Percentiles rank a stretch among this genome's conserved stretches.
These are phyloP conservation scores for Drosophila maculinotata DNA, from an alignment of 2,888 invertebrate species.

Conservation along the genomic window DNA sequence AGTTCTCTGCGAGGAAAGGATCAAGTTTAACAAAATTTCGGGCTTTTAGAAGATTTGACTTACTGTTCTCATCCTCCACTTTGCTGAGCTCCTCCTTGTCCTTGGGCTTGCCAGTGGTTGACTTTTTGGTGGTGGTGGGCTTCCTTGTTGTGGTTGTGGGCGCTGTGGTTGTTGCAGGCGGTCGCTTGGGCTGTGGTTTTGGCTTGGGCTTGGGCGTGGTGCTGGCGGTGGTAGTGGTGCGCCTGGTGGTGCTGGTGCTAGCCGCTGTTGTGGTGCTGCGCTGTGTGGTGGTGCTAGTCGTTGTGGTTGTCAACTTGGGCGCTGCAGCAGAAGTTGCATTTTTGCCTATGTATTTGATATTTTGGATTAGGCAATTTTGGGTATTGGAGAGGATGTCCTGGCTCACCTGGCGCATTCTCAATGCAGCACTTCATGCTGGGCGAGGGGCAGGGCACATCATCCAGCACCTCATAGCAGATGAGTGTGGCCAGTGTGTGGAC, in stretches of 20 bases:
- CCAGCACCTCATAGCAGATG: conserved; percentile 93
- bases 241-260: conserved; percentile 76
- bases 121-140: conserved; percentile 72
- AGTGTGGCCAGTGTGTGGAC: conserved; percentile 94
- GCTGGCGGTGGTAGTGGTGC: conserved; percentile 71
- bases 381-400: too few species aligned
- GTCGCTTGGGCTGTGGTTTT: conserved; percentile 71
- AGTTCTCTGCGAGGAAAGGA: conserved; percentile 81
- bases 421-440: conserved; percentile 94
- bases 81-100: conserved; percentile 64
- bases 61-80: conserved; percentile 73
- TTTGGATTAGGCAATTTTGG: too few species aligned
- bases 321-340: conserved; percentile 72
- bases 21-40: neutral
- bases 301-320: conserved; percentile 52
- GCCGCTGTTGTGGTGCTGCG: conserved; percentile 68
- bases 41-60: conserved; percentile 11
- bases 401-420: conserved; percentile 88
- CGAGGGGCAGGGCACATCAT: conserved; percentile 92
- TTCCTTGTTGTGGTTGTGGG: conserved; percentile 73
- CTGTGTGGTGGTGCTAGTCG: conserved; percentile 54
- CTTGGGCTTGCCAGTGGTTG: conserved; percentile 63
- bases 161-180: conserved; percentile 70
- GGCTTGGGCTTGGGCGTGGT: conserved; percentile 72
- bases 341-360: too few species aligned